Evolutionary conservation across 2,888 invertebrate species (phyloP), one percentile per base, ranked within the genome.

Genomic region (Tipula unca): DNA sequence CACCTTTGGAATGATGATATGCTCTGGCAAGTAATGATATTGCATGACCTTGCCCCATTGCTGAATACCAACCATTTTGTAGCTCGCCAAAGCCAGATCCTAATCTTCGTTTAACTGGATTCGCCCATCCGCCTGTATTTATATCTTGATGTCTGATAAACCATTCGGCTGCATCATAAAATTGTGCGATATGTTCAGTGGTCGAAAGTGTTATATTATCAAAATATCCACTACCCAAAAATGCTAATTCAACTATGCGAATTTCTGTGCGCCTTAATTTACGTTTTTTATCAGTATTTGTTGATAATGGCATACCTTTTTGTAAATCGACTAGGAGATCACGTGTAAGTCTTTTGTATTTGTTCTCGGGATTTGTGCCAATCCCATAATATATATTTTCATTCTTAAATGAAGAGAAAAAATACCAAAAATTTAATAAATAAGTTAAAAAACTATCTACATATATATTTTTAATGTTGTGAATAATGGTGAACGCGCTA

Each of bases 31-130:
- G 92, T n/a, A 99, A 94, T 0, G 99, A 99, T 88, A 99, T 96
- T 29, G 95, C 97, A 91, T 99, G 99, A 0, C 99, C 99, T 90
- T 99, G 99, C 1, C 97, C 98, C 99, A 99, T 99, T 0, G 99
- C 97, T 0, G 98, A 99, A 90, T 98, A 96, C 98, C 98, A 98
- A 86, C 98, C 98, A 1, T 97, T 95, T 87, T 93, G 92, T 85
- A 99, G 93, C 88, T 95, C 95, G 6, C 94, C 93, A 90, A 95
- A 95, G 29, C 95, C 95, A 84, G 94, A 92, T n/a, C 85, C 85
- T 87, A 95, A 93, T 91, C 93, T 94, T 89, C 98, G 92, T 86
- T 93, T 93, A 85, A 98, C 98, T 85, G 96, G 96, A 89, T 98
- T 97, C 85, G 97, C 93, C 98, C 99, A 99, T 87, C 98, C 99